Conservation (phyloP, 2,888 invertebrate genomes). For the Panopea generosa region DNA sequence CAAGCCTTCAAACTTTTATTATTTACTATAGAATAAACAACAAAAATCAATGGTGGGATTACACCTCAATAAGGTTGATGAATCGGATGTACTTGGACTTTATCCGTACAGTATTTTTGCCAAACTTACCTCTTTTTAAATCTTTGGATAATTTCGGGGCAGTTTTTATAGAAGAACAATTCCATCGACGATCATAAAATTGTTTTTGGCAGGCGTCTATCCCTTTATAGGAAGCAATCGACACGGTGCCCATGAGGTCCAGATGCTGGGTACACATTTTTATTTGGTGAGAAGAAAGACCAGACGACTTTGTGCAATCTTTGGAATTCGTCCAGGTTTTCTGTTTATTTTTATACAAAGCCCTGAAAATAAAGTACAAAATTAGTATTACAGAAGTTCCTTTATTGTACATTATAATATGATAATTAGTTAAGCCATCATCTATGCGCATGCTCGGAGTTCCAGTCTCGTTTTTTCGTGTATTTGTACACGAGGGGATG, state of each 20-base stretch:
- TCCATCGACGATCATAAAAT: constrained; percentile 92
- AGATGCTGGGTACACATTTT: constrained; percentile 80
- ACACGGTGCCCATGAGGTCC: constrained; percentile 90
- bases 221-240: constrained; percentile 90
- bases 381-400: background rate
- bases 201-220: constrained; percentile 89
- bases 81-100: too few species aligned
- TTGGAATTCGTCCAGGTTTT: constrained; percentile 78
- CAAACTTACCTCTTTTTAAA: constrained; percentile 90
- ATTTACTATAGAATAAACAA: too few species aligned
- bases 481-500: too few species aligned
- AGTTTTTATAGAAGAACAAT: constrained; percentile 91
- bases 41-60: too few species aligned
- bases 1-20: too few species aligned
- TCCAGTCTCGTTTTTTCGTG: too few species aligned
- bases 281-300: constrained; percentile 77
- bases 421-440: too few species aligned
- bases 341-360: constrained; percentile 77
- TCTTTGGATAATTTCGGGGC: constrained; percentile 92
- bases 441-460: too few species aligned
- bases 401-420: background rate
- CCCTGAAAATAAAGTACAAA: constrained; percentile 72
- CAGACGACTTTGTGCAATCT: constrained; percentile 79
- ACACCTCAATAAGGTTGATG: too few species aligned
- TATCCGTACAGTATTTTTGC: too few species aligned